phyloP scores from a whole-genome alignment of 2,797 vertebrate species.

The Sebastes hubbsi region DNA sequence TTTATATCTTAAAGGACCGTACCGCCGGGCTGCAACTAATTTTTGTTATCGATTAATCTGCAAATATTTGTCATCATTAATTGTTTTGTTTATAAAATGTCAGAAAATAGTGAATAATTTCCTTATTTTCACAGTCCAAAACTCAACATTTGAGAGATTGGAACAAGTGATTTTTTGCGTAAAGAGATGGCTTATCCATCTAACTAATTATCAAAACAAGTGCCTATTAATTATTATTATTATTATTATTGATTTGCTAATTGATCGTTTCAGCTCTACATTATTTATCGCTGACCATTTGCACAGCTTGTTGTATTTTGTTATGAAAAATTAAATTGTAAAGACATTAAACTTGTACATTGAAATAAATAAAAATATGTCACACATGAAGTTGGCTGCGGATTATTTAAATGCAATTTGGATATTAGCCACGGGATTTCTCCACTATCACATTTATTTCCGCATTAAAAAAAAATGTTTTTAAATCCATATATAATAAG shows the following conservation, averaged over 20 bases:
- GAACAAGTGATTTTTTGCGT: not conserved
- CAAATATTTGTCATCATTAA: not conserved
- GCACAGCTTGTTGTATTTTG: not conserved
- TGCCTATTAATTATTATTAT: too few relatives aligned
- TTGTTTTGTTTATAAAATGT: not conserved
- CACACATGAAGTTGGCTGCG: not conserved
- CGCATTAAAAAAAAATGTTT: not conserved
- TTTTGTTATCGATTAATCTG: not conserved
- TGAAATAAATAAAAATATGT: not conserved
- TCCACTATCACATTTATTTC: not conserved
- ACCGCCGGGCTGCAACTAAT: not conserved
- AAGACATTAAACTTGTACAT: not conserved
- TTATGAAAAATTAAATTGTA: not conserved
- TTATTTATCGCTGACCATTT: not conserved
- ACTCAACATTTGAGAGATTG: not conserved
- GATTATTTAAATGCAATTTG: not conserved
- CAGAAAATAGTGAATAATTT: not conserved
- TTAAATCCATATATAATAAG: not conserved
- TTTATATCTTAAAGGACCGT: not conserved
- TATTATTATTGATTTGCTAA: not conserved
- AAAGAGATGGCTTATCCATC: not conserved
- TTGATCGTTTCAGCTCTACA: not conserved
- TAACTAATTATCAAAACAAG: not conserved
- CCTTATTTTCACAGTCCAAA: not conserved
- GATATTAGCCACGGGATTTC: not conserved